These are phyloP conservation scores for Sternarchorhynchus goeldii DNA, from an alignment of 2,797 vertebrate genomes.

Conservation along the genomic window DNA sequence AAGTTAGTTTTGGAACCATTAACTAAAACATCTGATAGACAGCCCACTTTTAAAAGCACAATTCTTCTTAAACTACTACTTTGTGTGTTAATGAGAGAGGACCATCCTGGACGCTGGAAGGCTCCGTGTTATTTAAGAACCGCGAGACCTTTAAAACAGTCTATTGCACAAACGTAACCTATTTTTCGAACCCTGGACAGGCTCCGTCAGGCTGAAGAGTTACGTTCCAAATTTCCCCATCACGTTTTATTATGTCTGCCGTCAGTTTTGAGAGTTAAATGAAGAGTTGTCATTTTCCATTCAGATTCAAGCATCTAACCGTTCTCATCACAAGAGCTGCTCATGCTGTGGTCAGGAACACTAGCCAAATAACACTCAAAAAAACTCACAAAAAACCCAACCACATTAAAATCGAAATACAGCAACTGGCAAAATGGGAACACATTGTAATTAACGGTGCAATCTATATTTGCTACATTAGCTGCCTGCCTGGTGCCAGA, in stretches of 20 bases:
- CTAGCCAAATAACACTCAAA: too few relatives aligned
- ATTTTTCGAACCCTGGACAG: background rate
- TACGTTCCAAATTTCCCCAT: background rate
- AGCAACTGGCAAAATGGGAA: too few relatives aligned
- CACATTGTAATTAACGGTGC: too few relatives aligned
- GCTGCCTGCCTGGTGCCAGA: too few relatives aligned
- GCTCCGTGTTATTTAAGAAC: background rate
- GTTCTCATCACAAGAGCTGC: background rate
- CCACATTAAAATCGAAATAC: too few relatives aligned
- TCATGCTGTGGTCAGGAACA: background rate
- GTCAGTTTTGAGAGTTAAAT: background rate
- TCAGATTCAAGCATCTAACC: background rate
- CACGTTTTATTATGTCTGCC: background rate
- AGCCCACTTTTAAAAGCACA: background rate
- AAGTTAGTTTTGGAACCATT: background rate
- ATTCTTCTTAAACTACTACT: background rate
- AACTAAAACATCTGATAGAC: background rate
- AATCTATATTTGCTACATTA: too few relatives aligned
- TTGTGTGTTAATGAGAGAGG: background rate
- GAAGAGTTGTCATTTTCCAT: background rate
- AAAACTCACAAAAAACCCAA: too few relatives aligned
- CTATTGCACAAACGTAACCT: background rate
- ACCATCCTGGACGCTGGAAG: background rate
- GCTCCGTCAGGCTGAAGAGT: background rate
- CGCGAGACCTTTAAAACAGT: background rate